Base-by-base conservation (phyloP, 2,888 invertebrate species). In the Drosophila robusta region DNA sequence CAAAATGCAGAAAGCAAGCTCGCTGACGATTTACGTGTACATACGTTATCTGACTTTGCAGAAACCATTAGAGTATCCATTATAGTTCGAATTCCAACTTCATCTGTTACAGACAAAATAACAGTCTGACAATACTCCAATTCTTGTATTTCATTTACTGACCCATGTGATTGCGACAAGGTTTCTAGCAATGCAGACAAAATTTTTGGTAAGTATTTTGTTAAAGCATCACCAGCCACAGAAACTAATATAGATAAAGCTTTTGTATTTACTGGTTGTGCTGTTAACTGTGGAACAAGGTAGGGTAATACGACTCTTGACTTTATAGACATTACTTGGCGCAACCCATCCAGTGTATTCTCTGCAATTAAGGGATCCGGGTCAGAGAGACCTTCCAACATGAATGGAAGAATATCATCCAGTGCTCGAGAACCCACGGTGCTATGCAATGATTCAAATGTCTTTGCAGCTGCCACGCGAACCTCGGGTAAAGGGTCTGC, bases 281-380 rank as follows among this genome's bases (percentile, higher is more conserved):
- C 95, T 0, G 98, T 98, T 89, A 99, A 93, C 93, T 98, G 97
- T 4, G 99, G 99, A 69, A 99, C 96, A 70, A 99, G 94, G 93
- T 98, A 99, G 0, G 99, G 99, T 78, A 99, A 93, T 58, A 99
- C 98, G 0, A 98, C 98, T 80, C 97, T 94, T 0, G 98, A 98
- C 93, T 99, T 99, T 63, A 99, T 97, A 12, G 97, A 96, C 98
- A 99, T 98, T 41, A 99, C 97, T 94, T 99, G 98, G 64, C 97
- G 95, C 78, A 99, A 94, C 18, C 99, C 99, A 91, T 99, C 99
- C 74, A 99, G 93, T 9, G 98, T 97, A 90, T 96, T 96, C 90
- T 98, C 98, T 0, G 97, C 97, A 54, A 95, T 93, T 22, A 94
- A 94, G 0, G 95, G 94, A 93, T 98, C 96, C 1, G 96, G 95